phyloP scores from a whole-genome alignment of 2,113 vertebrate species.

The Psittacara wagleri region DNA sequence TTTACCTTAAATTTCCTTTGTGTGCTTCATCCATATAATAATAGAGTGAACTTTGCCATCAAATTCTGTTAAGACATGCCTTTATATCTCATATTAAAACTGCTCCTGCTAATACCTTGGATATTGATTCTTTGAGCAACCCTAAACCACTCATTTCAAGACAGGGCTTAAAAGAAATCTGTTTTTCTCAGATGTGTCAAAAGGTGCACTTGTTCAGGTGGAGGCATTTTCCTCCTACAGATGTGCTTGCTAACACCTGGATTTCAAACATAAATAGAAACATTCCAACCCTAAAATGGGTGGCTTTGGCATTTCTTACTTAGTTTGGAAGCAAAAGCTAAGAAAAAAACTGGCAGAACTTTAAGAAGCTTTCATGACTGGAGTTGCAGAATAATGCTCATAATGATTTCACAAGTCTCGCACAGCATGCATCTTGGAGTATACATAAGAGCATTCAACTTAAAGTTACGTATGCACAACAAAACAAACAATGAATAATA shows the following conservation, averaged over 20 bases:
- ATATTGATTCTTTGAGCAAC: not conserved
- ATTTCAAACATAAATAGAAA: not conserved
- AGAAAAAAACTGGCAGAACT: conserved; percentile 30
- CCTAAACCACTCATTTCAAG: not conserved
- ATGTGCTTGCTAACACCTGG: not conserved
- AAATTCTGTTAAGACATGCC: not conserved
- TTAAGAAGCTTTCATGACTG: conserved; percentile 49
- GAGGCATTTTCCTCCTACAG: not conserved
- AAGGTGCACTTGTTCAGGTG: not conserved
- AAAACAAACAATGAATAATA: conserved; percentile 79
- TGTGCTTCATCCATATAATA: not conserved
- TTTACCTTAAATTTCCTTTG: not conserved
- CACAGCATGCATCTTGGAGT: conserved; percentile 66
- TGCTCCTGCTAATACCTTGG: not conserved
- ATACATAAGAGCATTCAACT: conserved; percentile 70
- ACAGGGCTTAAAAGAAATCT: not conserved
- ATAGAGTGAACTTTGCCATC: not conserved
- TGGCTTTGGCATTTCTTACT: not conserved
- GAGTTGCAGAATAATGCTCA: conserved; percentile 55
- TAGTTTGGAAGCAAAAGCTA: conserved; percentile 22
- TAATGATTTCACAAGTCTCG: conserved; percentile 65
- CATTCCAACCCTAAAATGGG: not conserved
- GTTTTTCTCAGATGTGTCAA: not conserved
- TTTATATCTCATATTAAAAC: not conserved
- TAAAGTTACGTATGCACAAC: conserved; percentile 71